A percentile compares a stretch with the other conserved stretches of the same genome.
These are phyloP conservation scores for Himalopsyche japonica DNA, from an alignment of 2,888 invertebrate species.

Conservation along the genomic window DNA sequence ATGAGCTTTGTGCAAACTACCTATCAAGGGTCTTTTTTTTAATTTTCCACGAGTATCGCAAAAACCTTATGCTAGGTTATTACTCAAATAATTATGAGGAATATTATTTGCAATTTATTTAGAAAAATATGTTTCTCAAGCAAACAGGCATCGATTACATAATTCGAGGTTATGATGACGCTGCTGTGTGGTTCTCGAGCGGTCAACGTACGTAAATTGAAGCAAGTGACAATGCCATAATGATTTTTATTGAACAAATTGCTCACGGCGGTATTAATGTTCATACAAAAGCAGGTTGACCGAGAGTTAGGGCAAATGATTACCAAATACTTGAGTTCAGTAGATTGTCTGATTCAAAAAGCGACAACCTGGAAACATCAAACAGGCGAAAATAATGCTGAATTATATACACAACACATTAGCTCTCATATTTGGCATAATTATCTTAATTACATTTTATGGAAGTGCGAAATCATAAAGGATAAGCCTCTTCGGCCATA, in stretches of 20 bases:
- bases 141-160: neutral
- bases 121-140: neutral
- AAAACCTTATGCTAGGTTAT: too few species aligned
- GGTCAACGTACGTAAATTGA: slow-evolving; percentile 27
- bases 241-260: slow-evolving; percentile 26
- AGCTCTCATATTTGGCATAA: too few species aligned
- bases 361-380: too few species aligned
- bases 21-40: too few species aligned
- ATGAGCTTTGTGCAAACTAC: too few species aligned
- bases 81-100: too few species aligned
- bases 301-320: neutral
- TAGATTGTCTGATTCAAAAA: neutral
- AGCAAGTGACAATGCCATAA: neutral
- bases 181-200: neutral
- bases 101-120: neutral
- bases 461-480: too few species aligned
- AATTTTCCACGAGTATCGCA: too few species aligned
- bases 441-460: too few species aligned
- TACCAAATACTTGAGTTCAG: neutral
- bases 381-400: too few species aligned
- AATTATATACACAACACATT: too few species aligned
- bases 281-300: neutral
- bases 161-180: neutral
- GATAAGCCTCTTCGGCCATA: too few species aligned
- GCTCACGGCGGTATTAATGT: neutral